Evolutionary conservation across 1,140 invertebrate genomes (phyloP), one percentile per base, ranked within the genome.

Genomic region (Drosophila miranda): DNA sequence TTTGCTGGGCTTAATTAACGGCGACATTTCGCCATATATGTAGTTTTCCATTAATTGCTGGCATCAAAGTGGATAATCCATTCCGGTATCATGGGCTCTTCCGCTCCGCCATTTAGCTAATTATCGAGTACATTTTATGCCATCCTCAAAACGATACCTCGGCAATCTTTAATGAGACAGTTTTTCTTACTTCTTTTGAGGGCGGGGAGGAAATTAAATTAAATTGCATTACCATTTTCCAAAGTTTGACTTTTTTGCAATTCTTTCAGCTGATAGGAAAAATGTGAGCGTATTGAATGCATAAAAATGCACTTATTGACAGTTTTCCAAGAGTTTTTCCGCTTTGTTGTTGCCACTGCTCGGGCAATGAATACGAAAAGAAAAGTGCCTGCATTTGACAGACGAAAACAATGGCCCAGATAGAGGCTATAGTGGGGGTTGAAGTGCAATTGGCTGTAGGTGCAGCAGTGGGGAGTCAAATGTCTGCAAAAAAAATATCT

Each of bases 261-360:
- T 64, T 64, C 49, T 46, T 51, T 38, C 44, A 54, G 46, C 43
- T 64, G 58, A 57, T 71, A 60, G 46, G 62, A 73, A 53, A 72
- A 84, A 58, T 62, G 54, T 43, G 38, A 49, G 60, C 62, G 61
- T 66, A 84, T 64, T 73, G 60, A 80, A 64, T 81, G 77, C 77
- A 70, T 77, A 71, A 77, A 81, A 84, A 74, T 86, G 68, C 77
- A 63, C 76, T 78, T 86, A 87, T 81, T 81, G 69, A 77, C 82
- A 81, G 63, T 86, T 86, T 71, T 58, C 68, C 75, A 54, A 57
- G 9, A 68, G 54, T 71, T 57, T 61, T 73, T 57, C 54, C 60
- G 19, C 21, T 30, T 23, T 46, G 28, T 28, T 69, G 78, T 72
- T 68, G 56, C 54, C 56, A 55, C 59, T 45, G 58, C 62, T 67